Conservation (phyloP, 2,888 invertebrate species). For the Desoria tigrina region DNA sequence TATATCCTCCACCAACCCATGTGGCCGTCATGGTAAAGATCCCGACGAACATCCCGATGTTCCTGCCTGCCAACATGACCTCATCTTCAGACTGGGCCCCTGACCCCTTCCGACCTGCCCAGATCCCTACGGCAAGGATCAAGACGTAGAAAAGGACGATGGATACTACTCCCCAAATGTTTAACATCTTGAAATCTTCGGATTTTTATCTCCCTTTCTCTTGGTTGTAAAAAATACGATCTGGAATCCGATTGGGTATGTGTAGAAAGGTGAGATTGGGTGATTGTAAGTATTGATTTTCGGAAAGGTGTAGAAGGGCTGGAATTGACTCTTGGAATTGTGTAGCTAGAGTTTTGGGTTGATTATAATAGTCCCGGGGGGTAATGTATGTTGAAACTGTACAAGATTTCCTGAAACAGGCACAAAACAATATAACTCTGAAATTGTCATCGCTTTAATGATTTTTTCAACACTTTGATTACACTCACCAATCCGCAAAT, state of each 20-base stretch:
- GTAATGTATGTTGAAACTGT: too few relatives aligned
- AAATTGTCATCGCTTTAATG: too few relatives aligned
- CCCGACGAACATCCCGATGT: constrained; percentile 68
- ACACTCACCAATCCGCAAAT: too few relatives aligned
- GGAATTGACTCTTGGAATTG: too few relatives aligned
- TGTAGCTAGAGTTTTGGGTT: too few relatives aligned
- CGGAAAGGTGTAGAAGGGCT: too few relatives aligned
- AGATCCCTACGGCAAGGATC: constrained; percentile 68
- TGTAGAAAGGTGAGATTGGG: not conserved
- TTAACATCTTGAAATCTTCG: constrained; percentile 56
- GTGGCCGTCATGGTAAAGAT: constrained; percentile 68
- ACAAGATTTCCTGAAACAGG: too few relatives aligned
- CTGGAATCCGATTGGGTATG: not conserved
- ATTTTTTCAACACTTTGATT: too few relatives aligned
- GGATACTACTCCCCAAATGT: constrained; percentile 66
- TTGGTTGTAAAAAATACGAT: not conserved
- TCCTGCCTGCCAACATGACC: constrained; percentile 70
- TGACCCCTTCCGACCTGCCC: constrained; percentile 65
- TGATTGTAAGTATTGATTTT: not conserved
- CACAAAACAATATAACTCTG: too few relatives aligned
- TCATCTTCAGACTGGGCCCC: constrained; percentile 64
- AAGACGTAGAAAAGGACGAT: constrained; percentile 69
- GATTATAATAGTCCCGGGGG: too few relatives aligned
- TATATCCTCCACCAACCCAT: constrained; percentile 61
- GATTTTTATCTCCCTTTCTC: not conserved